Evolutionary conservation across 2,797 vertebrate species (phyloP).

Genomic region (Lycodopsis pacificus): DNA sequence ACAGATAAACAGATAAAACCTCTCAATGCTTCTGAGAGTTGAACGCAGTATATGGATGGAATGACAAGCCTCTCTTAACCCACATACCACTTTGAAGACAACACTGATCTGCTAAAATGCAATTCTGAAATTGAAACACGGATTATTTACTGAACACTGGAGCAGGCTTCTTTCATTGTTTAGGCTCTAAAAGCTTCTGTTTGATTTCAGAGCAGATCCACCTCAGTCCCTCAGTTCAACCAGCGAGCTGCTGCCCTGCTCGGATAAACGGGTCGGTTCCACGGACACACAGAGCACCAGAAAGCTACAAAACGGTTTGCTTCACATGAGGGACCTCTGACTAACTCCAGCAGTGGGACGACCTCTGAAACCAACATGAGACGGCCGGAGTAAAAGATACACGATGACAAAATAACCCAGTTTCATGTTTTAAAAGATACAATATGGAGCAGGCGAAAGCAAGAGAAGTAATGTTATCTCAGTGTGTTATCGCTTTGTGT

Average conservation of each 20-base stretch:
- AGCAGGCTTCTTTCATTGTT: background rate
- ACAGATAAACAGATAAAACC: background rate
- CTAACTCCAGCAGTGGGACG: conserved; percentile 24
- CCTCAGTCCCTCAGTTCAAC: conserved; percentile 15
- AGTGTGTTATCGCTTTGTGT: background rate
- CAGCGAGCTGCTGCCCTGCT: background rate
- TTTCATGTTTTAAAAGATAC: background rate
- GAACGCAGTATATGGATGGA: background rate
- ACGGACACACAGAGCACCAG: background rate
- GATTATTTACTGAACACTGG: background rate
- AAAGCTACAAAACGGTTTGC: background rate
- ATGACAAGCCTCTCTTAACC: background rate
- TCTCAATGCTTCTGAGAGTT: background rate
- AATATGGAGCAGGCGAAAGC: background rate
- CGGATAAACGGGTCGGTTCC: conserved; percentile 32
- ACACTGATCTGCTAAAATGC: background rate
- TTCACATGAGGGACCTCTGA: conserved; percentile 17
- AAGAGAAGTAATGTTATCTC: background rate
- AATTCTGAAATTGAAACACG: background rate
- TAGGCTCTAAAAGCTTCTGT: conserved; percentile 13
- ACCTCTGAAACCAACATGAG: conserved; percentile 14
- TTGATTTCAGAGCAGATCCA: conserved; percentile 17
- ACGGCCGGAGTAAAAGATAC: background rate
- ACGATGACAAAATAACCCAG: background rate
- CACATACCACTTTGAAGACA: background rate